Conservation (phyloP, 2,113 vertebrate genomes). For the Myotis lucifugus region DNA sequence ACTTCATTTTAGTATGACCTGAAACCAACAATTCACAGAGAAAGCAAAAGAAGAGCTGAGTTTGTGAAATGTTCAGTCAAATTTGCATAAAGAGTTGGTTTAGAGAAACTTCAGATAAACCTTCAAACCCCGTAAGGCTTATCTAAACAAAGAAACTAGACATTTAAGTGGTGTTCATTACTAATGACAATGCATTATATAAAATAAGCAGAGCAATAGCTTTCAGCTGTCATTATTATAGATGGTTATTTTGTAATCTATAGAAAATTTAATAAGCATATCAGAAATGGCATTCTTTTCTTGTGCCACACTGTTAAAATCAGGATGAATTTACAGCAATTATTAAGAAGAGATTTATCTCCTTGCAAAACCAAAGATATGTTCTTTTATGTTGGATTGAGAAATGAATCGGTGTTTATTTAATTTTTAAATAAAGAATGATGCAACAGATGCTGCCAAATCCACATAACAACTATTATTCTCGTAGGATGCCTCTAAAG, state of each 20-base stretch:
- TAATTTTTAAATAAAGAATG: slow-evolving; percentile 52
- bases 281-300: slow-evolving; percentile 42
- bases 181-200: slow-evolving; percentile 12
- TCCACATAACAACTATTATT: neutral
- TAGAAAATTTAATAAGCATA: slow-evolving; percentile 59
- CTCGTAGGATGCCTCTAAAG: slow-evolving; percentile 1
- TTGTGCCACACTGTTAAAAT: slow-evolving; percentile 31
- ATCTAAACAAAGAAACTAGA: slow-evolving; percentile 43
- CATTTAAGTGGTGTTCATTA: slow-evolving; percentile 14
- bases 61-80: slow-evolving; percentile 13
- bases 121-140: neutral
- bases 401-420: slow-evolving; percentile 22
- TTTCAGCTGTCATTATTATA: slow-evolving; percentile 47
- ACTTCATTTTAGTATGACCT: neutral
- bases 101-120: slow-evolving; percentile 50
- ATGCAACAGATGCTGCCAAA: neutral
- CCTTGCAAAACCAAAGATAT: slow-evolving; percentile 43
- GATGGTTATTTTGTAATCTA: slow-evolving; percentile 49
- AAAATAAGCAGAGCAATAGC: slow-evolving; percentile 45
- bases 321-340: slow-evolving; percentile 65
- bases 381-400: slow-evolving; percentile 48
- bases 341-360: slow-evolving; percentile 56
- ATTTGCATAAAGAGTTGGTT: slow-evolving; percentile 54
- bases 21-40: neutral
- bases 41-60: slow-evolving; percentile 18